Conservation (phyloP, 2,113 vertebrate genomes). For the Oryctolagus cuniculus region mOryCun1.1 NC_091432.1:189240001-189240500, state of each 20-base stretch:
- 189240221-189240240: slow-evolving; percentile 76
- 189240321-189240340: slow-evolving; percentile 87
- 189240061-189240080: background rate
- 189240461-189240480: slow-evolving; percentile 86
- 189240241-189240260: slow-evolving; percentile 78
- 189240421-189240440: slow-evolving; percentile 87
- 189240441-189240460: slow-evolving; percentile 79
- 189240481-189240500: slow-evolving; percentile 78
- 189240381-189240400: slow-evolving; percentile 87
- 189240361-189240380: slow-evolving; percentile 85
- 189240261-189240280: slow-evolving; percentile 70
- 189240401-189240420: slow-evolving; percentile 87
- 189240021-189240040: background rate
- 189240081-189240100: background rate
- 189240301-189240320: slow-evolving; percentile 79
- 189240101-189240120: background rate
- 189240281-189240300: slow-evolving; percentile 81
- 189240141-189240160: slow-evolving; percentile 34
- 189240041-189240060: background rate
- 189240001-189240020: background rate
- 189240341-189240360: slow-evolving; percentile 91
- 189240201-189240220: slow-evolving; percentile 62
- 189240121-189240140: background rate
- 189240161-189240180: background rate
- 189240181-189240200: slow-evolving; percentile 62